Conservation (phyloP, 2,797 vertebrate genomes). For the Sardinella longiceps region DNA sequence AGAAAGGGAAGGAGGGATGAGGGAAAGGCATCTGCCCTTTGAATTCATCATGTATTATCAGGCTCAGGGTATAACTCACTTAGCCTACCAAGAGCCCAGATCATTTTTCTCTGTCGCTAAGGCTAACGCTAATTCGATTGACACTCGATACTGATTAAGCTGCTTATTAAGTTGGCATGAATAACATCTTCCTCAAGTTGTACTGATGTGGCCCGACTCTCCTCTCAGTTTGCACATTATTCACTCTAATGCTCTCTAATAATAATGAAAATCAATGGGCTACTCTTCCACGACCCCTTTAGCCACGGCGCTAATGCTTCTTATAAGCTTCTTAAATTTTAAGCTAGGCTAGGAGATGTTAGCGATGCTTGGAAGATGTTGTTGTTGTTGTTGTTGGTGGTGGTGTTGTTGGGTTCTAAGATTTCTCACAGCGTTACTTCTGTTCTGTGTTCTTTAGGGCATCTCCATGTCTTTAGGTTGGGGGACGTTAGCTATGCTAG, state of each 20-base stretch:
- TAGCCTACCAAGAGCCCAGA: too few relatives aligned
- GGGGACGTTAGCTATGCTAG: not conserved
- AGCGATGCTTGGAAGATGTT: not conserved
- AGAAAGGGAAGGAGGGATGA: not conserved
- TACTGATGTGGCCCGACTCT: not conserved
- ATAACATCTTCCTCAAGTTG: not conserved
- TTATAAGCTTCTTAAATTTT: too few relatives aligned
- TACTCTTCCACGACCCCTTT: not conserved
- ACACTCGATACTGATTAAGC: not conserved
- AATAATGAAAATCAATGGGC: not conserved
- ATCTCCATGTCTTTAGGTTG: slow-evolving; percentile 55
- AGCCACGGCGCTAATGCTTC: not conserved
- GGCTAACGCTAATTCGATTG: not conserved
- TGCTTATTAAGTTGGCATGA: not conserved
- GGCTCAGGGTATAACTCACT: not conserved
- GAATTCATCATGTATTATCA: not conserved
- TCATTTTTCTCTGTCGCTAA: not conserved
- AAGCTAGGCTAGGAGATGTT: not conserved
- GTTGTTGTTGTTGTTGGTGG: not conserved
- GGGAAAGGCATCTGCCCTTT: not conserved
- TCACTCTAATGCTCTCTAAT: not conserved
- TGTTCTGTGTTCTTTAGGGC: slow-evolving; percentile 41
- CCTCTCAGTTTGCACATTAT: not conserved
- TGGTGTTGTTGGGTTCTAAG: not conserved
- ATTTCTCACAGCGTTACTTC: slow-evolving; percentile 10